A percentile compares a stretch with the other conserved stretches of the same genome.
phyloP scores from a whole-genome alignment of 2,888 invertebrate species.

The Gari tellinella region DNA sequence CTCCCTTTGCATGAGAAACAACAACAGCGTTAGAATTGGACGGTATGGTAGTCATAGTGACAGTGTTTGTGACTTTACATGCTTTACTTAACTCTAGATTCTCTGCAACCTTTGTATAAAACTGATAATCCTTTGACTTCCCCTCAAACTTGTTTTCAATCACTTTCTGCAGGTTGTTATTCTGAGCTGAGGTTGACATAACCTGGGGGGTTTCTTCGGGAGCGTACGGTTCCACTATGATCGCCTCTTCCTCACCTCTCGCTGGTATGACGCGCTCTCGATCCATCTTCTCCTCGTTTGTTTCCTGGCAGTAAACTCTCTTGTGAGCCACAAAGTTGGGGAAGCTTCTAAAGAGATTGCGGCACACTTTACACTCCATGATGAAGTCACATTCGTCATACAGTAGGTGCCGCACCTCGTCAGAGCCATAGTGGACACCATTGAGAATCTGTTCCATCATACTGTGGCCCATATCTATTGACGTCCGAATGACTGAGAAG shows the following conservation, averaged over 20 bases:
- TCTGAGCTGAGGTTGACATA: not conserved
- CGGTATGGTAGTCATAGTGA: conserved; percentile 66
- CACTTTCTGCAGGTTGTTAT: not conserved
- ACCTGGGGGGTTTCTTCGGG: conserved; percentile 48
- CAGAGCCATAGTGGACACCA: conserved; percentile 89
- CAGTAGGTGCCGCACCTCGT: conserved; percentile 90
- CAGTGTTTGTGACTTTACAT: conserved; percentile 50
- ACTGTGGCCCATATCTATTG: conserved; percentile 71
- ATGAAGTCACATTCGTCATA: conserved; percentile 94
- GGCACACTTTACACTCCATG: conserved; percentile 95
- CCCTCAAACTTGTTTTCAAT: not conserved
- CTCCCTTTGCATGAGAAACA: not conserved
- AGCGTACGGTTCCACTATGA: conserved; percentile 73
- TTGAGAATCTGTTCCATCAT: conserved; percentile 87
- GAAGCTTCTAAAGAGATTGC: conserved; percentile 93
- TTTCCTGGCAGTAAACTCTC: conserved; percentile 89
- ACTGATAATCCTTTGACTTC: conserved; percentile 67
- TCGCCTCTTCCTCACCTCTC: conserved; percentile 57
- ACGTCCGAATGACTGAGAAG: conserved; percentile 74
- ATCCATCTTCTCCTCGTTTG: conserved; percentile 45
- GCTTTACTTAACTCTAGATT: conserved; percentile 65
- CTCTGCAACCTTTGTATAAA: conserved; percentile 73
- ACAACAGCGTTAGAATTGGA: conserved; percentile 69
- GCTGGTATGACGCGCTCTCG: conserved; percentile 30
- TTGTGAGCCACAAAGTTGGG: conserved; percentile 96